Percentiles rank a stretch among this genome's conserved stretches.
Conservation (phyloP, 1,140 invertebrate genomes). For the Heliconius congener region DNA sequence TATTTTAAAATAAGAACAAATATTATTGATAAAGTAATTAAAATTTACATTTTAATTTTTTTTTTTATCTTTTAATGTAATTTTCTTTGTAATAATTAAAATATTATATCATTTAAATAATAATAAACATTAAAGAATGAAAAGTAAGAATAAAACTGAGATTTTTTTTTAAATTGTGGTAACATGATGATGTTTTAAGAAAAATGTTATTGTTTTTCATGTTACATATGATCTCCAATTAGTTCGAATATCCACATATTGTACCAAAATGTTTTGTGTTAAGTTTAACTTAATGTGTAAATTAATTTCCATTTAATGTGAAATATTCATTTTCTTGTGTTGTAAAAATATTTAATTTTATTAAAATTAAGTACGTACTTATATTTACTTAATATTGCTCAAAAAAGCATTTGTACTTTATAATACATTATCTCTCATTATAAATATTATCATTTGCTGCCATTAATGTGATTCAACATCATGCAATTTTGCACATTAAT, state of each 20-base stretch:
- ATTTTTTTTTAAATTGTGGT: background rate
- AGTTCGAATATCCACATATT: constrained; percentile 18
- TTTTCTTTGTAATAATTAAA: background rate
- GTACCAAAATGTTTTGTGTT: constrained; percentile 30
- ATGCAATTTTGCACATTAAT: background rate
- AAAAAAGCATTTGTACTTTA: constrained; percentile 32
- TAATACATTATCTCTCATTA: background rate
- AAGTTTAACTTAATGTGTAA: constrained; percentile 33
- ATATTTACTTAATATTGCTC: constrained; percentile 31
- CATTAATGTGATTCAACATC: background rate
- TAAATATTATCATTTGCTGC: background rate
- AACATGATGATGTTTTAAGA: background rate
- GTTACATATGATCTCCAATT: constrained; percentile 37
- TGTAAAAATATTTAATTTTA: constrained; percentile 12
- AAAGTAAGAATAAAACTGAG: background rate
- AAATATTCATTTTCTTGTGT: constrained; percentile 8
- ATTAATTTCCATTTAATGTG: constrained; percentile 23
- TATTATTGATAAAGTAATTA: background rate
- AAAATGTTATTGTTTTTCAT: background rate
- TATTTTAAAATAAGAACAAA: background rate
- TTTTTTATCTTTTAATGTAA: background rate
- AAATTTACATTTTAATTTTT: background rate
- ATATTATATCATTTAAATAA: background rate
- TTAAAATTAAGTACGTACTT: constrained; percentile 19
- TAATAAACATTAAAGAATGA: background rate